Evolutionary conservation across 2,797 vertebrate genomes (phyloP).

Genomic region (Pantherophis alleghaniensis): DNA sequence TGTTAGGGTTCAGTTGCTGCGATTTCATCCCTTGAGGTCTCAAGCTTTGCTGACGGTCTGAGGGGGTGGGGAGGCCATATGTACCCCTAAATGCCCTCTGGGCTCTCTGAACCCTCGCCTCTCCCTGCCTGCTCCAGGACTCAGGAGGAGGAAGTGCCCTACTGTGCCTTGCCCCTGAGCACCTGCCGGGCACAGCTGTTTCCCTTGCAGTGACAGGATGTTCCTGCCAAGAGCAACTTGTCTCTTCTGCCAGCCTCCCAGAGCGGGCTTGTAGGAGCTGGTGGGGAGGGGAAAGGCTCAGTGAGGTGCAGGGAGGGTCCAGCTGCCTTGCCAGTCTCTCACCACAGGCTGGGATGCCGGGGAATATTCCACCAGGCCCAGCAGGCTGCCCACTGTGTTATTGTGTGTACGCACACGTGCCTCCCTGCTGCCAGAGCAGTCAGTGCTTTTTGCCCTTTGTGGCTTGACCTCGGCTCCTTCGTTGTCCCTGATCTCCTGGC

Average conservation of each 20-base stretch:
- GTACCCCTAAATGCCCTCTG: not conserved
- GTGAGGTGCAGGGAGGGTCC: not conserved
- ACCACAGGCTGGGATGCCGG: not conserved
- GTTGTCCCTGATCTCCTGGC: not conserved
- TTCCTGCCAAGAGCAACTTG: not conserved
- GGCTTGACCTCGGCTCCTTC: not conserved
- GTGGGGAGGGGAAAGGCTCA: too few relatives aligned
- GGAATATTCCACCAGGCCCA: not conserved
- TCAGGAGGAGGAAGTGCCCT: not conserved
- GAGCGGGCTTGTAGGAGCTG: not conserved
- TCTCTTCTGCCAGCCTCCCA: slow-evolving; percentile 55
- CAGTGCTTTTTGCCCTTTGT: not conserved
- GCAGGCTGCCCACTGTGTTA: not conserved
- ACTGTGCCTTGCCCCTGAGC: not conserved
- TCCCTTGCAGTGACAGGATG: slow-evolving; percentile 10
- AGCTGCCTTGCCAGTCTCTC: not conserved
- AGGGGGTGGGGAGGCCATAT: not conserved
- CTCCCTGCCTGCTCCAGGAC: slow-evolving; percentile 6
- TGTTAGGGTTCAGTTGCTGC: not conserved
- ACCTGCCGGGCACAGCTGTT: not conserved
- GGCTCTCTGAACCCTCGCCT: not conserved
- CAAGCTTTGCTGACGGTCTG: not conserved
- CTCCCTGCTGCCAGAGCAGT: not conserved
- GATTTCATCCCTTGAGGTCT: not conserved
- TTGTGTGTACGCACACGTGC: fast-evolving